Conservation (phyloP, 2,113 vertebrate species). For the Crypturellus undulatus region DNA sequence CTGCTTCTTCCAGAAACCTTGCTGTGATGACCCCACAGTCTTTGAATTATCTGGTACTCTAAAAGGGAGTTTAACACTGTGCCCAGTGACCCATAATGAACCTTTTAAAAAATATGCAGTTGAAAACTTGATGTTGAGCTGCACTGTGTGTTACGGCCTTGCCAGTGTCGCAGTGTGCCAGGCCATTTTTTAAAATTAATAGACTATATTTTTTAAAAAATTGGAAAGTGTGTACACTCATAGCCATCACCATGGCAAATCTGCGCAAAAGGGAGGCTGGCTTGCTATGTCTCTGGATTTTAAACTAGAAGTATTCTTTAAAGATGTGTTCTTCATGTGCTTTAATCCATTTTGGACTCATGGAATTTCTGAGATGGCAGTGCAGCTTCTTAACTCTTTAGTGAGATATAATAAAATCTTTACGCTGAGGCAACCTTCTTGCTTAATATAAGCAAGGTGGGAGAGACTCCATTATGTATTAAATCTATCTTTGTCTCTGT, state of each 20-base stretch:
- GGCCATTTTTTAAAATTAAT: neutral
- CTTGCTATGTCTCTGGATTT: neutral
- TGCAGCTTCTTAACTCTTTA: neutral
- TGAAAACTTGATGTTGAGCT: neutral
- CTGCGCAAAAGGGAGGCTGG: neutral
- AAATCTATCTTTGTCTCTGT: conserved; percentile 65
- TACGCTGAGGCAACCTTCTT: conserved; percentile 54
- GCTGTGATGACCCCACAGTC: neutral
- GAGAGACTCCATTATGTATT: conserved; percentile 53
- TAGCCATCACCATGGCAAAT: neutral
- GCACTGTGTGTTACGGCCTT: neutral
- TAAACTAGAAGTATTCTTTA: neutral
- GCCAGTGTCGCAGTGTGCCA: neutral
- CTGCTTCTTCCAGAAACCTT: neutral
- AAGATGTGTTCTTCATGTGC: neutral
- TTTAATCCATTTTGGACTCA: neutral
- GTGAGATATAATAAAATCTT: conserved; percentile 52
- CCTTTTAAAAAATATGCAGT: neutral
- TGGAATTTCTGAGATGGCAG: neutral
- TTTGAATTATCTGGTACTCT: neutral
- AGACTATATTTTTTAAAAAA: neutral
- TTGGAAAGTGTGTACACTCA: neutral
- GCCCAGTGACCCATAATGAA: neutral
- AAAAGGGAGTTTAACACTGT: neutral
- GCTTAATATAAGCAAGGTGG: conserved; percentile 17